Evolutionary conservation across 2,113 vertebrate species (phyloP), one percentile per base, ranked within the genome.

Genomic region (Dicentrarchus labrax): DNA sequence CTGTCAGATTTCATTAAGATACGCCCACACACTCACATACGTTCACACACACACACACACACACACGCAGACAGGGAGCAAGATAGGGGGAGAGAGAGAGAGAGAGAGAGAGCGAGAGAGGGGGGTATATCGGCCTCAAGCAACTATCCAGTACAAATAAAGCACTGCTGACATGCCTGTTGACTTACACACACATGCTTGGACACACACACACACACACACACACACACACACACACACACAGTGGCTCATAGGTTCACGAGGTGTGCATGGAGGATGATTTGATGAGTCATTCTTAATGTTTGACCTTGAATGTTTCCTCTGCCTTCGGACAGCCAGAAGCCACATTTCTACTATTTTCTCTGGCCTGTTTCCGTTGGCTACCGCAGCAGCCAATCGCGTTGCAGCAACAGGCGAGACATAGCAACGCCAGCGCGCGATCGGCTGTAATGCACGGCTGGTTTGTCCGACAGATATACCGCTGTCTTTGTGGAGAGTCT

Each of bases 1-100:
- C 83, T 85, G 87, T 90, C 93, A 91, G 93, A 90, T 93, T 94
- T 93, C 87, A 94, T 94, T 93, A 93, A 91, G 90, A 93, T 92
- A 85, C 41, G n/a, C 66, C 8, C 66, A 48, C 57, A 24, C 77
- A 69, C 84, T 11, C 66, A 22, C 24, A 50, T 39, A 69, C 24
- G 10, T 64, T 57, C 36, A 53, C 22, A 24, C 54, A 59, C 56
- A 13, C 48, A 51, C 8, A 22, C 59, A 61, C 59, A 61, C 51
- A 45, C 30, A 7, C 51, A 71, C 59, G 65, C 30, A 50, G 30
- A 30, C 30, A 30, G 30, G 30, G 30, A 30, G 30, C 30, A 30
- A 30, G 30, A 30, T 30, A 30, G 2, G 30, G 30, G 30, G 2
- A 30, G 2, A 30, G 30, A 8, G 19, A 36, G 16, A 7, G 12